Evolutionary conservation across 2,797 vertebrate species (phyloP).

Genomic region (Borostomias antarcticus): DNA sequence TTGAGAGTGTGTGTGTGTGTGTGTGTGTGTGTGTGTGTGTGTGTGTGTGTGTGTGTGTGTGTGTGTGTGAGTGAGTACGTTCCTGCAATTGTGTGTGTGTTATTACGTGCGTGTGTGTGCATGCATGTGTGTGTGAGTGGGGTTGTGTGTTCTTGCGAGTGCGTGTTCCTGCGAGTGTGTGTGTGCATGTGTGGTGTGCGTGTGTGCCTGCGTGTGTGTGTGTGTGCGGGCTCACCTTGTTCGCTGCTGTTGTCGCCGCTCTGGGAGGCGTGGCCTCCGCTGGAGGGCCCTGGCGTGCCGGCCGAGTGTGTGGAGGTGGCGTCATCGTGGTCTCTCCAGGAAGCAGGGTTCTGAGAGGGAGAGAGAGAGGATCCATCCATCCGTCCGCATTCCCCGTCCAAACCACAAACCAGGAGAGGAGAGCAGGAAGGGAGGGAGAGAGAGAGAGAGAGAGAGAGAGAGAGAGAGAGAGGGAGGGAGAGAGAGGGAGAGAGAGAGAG

Average conservation of each 20-base stretch:
- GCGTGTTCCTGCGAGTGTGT: conserved; percentile 13
- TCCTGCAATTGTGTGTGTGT: no score
- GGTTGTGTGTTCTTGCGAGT: conserved; percentile 38
- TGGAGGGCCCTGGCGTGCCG: conserved; percentile 98
- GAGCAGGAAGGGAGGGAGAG: conserved; percentile 44
- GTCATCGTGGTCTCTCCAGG: conserved; percentile 99
- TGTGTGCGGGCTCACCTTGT: conserved; percentile 87
- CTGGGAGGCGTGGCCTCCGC: conserved; percentile 97
- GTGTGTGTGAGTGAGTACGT: no score
- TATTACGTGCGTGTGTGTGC: conserved; percentile 3
- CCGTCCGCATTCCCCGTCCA: conserved; percentile 74
- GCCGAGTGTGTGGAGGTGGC: conserved; percentile 98
- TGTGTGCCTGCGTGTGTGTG: conserved; percentile 3
- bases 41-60: no score
- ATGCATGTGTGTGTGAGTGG: conserved; percentile 5
- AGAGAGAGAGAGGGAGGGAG: conserved; percentile 28
- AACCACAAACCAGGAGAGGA: conserved; percentile 82
- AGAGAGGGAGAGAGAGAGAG: conserved; percentile 51
- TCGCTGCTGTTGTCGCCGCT: conserved; percentile 99
- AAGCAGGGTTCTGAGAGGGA: conserved; percentile 92
- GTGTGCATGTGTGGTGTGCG: background rate
- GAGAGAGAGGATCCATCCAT: conserved; percentile 54
- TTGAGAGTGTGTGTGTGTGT: no score
- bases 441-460: conserved; percentile 37
- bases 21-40: no score